Conservation (phyloP, 92 coral and sea anemone species). For the Pocillopora meandrina region DNA sequence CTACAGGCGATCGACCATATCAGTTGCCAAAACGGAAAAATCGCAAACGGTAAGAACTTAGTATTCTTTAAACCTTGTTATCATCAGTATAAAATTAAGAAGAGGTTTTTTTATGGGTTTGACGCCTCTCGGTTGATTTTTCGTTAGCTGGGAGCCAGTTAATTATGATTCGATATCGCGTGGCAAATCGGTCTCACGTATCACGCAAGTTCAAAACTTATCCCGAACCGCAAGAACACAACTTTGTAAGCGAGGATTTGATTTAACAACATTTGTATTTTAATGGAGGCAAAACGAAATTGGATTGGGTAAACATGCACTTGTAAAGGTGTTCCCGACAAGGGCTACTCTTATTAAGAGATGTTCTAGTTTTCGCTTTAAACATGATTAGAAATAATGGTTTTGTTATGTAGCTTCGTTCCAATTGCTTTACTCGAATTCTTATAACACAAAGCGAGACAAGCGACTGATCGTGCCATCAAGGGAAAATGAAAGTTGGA, state of each 20-base stretch:
- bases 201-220: conserved; percentile 26
- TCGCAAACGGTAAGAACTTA: conserved; percentile 35
- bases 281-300: background rate
- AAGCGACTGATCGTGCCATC: background rate
- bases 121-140: background rate
- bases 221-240: background rate
- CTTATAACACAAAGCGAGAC: background rate
- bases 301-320: background rate
- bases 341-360: background rate
- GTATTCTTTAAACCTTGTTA: conserved; percentile 44
- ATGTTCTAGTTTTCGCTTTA: background rate
- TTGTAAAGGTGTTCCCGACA: background rate
- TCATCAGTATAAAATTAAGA: conserved; percentile 33
- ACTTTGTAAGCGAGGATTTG: conserved; percentile 5
- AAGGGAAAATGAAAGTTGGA: background rate
- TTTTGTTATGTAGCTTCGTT: background rate
- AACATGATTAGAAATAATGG: background rate
- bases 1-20: conserved; percentile 40
- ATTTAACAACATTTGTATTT: conserved; percentile 12
- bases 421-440: background rate
- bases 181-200: conserved; percentile 10
- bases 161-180: conserved; percentile 8
- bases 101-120: background rate
- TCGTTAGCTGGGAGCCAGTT: background rate
- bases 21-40: conserved; percentile 36